Conservation (phyloP, 2,888 invertebrate genomes). For the Lottia gigantea region DNA sequence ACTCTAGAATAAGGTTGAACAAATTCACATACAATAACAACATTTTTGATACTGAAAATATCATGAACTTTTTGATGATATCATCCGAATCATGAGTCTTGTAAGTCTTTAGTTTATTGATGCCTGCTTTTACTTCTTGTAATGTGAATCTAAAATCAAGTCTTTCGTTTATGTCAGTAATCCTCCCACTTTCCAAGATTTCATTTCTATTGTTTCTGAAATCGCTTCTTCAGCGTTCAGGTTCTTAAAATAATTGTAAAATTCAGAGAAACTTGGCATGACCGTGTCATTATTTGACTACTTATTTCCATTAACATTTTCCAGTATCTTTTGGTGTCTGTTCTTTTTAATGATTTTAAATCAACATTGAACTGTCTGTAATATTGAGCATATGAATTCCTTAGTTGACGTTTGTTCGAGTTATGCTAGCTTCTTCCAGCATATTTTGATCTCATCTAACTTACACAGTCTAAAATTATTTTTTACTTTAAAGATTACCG, state of each 20-base stretch:
- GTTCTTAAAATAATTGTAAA: too few relatives aligned
- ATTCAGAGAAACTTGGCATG: too few relatives aligned
- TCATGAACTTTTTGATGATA: conserved; percentile 21
- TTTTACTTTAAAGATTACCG: not conserved
- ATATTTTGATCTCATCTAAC: not conserved
- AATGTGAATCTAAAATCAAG: conserved; percentile 13
- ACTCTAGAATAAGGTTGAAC: conserved; percentile 20
- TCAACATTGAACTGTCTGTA: not conserved
- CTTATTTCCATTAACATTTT: not conserved
- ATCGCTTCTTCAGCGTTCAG: too few relatives aligned
- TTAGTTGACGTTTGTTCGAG: not conserved
- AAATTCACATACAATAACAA: conserved; percentile 12
- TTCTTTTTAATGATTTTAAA: not conserved
- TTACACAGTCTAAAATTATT: not conserved
- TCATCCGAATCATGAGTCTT: conserved; percentile 16
- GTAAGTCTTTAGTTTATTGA: conserved; percentile 15
- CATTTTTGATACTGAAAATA: not conserved
- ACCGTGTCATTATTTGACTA: too few relatives aligned
- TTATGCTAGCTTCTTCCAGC: not conserved
- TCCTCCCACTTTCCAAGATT: too few relatives aligned
- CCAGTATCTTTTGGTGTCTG: not conserved
- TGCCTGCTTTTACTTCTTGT: conserved; percentile 12
- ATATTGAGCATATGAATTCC: not conserved
- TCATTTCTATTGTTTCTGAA: too few relatives aligned
- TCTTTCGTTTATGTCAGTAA: not conserved